Evolutionary conservation across 2,113 vertebrate species (phyloP).

Genomic region (Lophura nycthemera): DNA sequence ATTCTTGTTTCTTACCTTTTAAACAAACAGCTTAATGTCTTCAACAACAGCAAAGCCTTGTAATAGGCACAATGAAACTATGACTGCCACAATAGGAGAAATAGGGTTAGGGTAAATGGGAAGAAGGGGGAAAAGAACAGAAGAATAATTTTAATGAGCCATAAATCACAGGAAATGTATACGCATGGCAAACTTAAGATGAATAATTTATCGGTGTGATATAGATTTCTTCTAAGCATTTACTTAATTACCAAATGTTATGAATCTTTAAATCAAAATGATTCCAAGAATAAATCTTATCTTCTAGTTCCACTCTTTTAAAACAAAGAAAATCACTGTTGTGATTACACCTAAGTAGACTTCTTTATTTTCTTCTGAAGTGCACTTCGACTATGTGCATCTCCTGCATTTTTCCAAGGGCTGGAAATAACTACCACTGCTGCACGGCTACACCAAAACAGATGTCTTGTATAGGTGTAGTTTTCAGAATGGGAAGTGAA

Average conservation of each 20-base stretch:
- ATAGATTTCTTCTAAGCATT: constrained; percentile 35
- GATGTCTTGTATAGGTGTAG: constrained; percentile 4
- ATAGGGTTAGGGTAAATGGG: neutral
- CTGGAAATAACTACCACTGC: constrained; percentile 43
- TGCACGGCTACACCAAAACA: neutral
- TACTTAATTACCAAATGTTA: constrained; percentile 50
- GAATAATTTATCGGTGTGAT: neutral
- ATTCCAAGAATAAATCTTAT: constrained; percentile 22
- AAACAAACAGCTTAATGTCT: constrained; percentile 41
- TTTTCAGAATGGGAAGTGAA: neutral
- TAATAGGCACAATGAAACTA: constrained; percentile 37
- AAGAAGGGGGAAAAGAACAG: constrained; percentile 1
- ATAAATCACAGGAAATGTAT: constrained; percentile 16
- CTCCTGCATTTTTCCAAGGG: constrained; percentile 25
- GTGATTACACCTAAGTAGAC: constrained; percentile 36
- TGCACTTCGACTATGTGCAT: neutral
- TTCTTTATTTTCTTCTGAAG: constrained; percentile 40
- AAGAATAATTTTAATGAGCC: constrained; percentile 26
- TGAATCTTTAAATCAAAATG: constrained; percentile 11
- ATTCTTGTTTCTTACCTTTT: constrained; percentile 40
- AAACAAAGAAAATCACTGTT: neutral
- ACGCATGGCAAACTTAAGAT: neutral
- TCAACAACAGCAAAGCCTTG: constrained; percentile 28
- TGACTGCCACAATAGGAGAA: constrained; percentile 51
- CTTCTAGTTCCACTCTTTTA: neutral